Evolutionary conservation across 1,140 invertebrate species (phyloP), one percentile per base, ranked within the genome.

Genomic region (Brachionus rubens): DNA sequence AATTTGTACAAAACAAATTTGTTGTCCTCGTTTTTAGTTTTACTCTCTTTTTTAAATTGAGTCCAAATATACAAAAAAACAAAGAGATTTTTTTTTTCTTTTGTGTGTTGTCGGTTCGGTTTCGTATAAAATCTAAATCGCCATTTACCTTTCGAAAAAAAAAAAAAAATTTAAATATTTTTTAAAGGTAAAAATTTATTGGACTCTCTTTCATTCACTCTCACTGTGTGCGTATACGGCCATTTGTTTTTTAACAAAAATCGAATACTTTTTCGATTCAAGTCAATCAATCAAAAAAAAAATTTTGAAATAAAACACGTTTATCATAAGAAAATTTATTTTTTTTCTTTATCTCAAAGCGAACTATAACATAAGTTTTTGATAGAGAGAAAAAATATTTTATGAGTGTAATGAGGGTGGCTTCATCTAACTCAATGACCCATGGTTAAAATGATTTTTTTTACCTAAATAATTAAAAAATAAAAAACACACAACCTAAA

Each of bases 51-150:
- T n/a, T n/a, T n/a, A n/a, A n/a, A n/a, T n/a, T n/a, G n/a, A n/a
- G n/a, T n/a, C n/a, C n/a, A n/a, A n/a, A n/a, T n/a, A n/a, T n/a
- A n/a, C n/a, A n/a, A n/a, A n/a, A n/a, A n/a, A n/a, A n/a, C 54
- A n/a, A 59, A 36, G 28, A 59, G 36, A 59, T 33, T 33, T 19
- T 40, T 16, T 16, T 16, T 54, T 54, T 54, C 19, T 16, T 54
- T n/a, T 26, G 0, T 26, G 52, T n/a, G 52, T 54, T 28, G 52
- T 54, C n/a, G n/a, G n/a, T n/a, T n/a, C n/a, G n/a, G n/a, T n/a
- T n/a, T n/a, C n/a, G n/a, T n/a, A n/a, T n/a, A n/a, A 65, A 26
- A 43, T 65, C 33, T 65, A 65, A 43, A 65, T 65, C 19, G 59
- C 9, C 40, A 65, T 65, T 43, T 41, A 65, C 59, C 59, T 65